Evolutionary conservation across 2,113 vertebrate genomes (phyloP), one percentile per base, ranked within the genome.

Genomic region (Cheilinus undulatus): DNA sequence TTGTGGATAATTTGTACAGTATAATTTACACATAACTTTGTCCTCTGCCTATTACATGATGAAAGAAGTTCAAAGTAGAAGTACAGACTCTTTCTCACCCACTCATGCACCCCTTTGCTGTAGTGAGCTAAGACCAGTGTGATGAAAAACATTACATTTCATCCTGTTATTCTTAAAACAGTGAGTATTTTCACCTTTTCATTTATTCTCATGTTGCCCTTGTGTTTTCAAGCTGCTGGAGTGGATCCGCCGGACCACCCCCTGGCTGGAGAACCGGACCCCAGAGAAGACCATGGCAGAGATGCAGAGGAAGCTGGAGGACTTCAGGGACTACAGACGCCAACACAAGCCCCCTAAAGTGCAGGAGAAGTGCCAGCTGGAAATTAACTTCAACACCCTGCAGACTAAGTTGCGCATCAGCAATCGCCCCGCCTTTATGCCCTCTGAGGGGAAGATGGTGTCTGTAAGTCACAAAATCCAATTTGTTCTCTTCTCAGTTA

Each of bases 321-420:
- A 99, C 84, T 99, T 99, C 90, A 90, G 98, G 70, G 97, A 99
- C 81, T 99, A 99, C 85, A 95, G 98, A 4, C 96, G 97, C 62
- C 94, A 97, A 73, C 98, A 99, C 92, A 99, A 99, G 83, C 98
- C 98, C 7, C 97, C 97, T 3, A 97, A 97, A 91, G 96, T 99
- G 76, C 97, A 99, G 87, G 98, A 99, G 91, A 99, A 99, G 76
- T 99, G 98, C 89, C 97, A 99, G 77, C 92, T 99, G 87, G 98
- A 99, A 92, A 99, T 99, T 79, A 99, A 96, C 91, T 99, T 99
- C 91, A 99, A 99, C 93, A 99, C 98, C 1, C 89, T 99, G 91
- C 98, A 99, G 92, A 99, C 98, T 69, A 99, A 99, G 87, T 85
- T 99, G 72, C 91, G 97, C 63, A 97, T 99, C 92, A 99, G 98